phyloP scores from a whole-genome alignment of 2,888 invertebrate species.

The Sycophila texana region DNA sequence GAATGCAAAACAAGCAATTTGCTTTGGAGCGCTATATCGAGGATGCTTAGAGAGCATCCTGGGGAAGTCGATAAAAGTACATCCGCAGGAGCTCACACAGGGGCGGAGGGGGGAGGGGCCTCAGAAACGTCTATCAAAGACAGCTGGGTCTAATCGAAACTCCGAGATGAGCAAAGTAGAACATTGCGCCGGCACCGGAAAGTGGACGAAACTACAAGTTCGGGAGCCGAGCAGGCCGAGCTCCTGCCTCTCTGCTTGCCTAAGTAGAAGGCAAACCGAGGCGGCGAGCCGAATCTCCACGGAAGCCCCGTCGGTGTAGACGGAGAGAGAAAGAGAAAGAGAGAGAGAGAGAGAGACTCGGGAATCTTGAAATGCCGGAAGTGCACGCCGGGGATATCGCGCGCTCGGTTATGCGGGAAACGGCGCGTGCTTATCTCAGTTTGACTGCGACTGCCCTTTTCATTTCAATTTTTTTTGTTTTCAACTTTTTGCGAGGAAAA shows the following conservation, averaged over 20 bases:
- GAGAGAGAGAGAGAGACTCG: conserved; percentile 4
- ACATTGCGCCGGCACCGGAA: neutral
- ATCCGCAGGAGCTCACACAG: neutral
- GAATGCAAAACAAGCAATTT: too few species aligned
- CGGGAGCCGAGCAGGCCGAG: neutral
- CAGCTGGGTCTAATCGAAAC: conserved; percentile 39
- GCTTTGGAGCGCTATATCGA: too few species aligned
- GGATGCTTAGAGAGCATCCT: neutral
- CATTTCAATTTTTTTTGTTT: too few species aligned
- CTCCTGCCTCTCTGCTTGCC: conserved; percentile 16
- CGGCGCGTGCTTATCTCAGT: conserved; percentile 17
- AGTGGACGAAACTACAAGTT: conserved; percentile 24
- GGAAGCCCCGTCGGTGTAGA: neutral
- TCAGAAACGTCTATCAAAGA: conserved; percentile 36
- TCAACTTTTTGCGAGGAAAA: too few species aligned
- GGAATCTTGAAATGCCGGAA: conserved; percentile 11
- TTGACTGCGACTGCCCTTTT: too few species aligned
- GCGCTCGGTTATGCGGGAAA: neutral
- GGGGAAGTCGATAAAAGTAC: neutral
- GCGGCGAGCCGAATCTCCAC: neutral
- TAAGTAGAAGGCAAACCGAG: conserved; percentile 19
- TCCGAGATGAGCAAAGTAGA: conserved; percentile 23
- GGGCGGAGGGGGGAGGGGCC: neutral
- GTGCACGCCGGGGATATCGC: neutral
- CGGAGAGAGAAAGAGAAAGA: neutral